Base-by-base conservation (phyloP, 2,888 invertebrate species). In the Dermolepida albohirtum region DNA sequence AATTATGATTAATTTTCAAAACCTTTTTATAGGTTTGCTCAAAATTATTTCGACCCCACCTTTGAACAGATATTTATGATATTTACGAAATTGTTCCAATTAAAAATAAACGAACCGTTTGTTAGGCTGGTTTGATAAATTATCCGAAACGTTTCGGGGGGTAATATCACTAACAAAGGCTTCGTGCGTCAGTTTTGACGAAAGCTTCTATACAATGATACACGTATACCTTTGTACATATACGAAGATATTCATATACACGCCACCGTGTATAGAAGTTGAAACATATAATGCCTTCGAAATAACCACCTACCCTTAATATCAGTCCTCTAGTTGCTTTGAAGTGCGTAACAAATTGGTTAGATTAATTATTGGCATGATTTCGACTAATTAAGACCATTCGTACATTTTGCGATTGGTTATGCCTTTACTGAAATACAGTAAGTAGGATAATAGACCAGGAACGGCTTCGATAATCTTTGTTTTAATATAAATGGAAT, bases 1-100 rank as follows among this genome's bases (percentile, higher is more conserved):
- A 54, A 54, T 54, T 54, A 54, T 54, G 54, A 54, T 54, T 54
- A 54, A 54, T 54, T 54, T 10, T 14, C 27, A 54, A n/a, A 2
- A 5, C 22, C 11, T 54, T 54, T 54, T 54, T 54, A 54, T 54
- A 40, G 11, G 39, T 6, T 40, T 16, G 1, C 6, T 54, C 16
- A 54, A 54, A 54, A 54, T 54, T 16, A 54, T 54, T 54, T 54
- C 34, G 17, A 16, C 14, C 10, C 39, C 14, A 14, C 1, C 14
- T 44, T 14, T 54, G n/a, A 54, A 54, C 10, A 40, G 40, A 2
- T 14, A 39, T 11, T 54, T 54, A 54, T 39, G 39, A 16, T 54
- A 52, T 54, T 54, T 27, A 14, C 39, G 14, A 54, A 54, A 54
- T 54, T 39, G 40, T 54, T 39, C 39, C 54, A 54, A 54, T 54